Conservation (phyloP, 2,797 vertebrate species). For the Cirrhinus molitorella region DNA sequence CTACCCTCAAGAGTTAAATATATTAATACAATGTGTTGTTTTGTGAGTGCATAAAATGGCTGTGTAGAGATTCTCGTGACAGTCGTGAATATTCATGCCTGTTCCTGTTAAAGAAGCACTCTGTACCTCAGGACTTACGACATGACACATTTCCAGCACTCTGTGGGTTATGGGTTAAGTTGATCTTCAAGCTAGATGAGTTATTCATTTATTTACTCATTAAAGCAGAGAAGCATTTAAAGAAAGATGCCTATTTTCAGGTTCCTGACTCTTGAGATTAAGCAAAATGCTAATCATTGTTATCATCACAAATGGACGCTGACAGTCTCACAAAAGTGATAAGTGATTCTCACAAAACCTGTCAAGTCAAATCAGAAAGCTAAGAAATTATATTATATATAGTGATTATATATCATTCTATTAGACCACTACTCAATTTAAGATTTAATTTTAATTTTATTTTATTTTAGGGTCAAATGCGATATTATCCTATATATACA, state of each 20-base stretch:
- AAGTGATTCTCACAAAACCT: not conserved
- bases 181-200: constrained; percentile 17
- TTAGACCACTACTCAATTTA: too few relatives aligned
- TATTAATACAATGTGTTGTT: not conserved
- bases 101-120: constrained; percentile 1
- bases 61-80: not conserved
- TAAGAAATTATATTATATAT: not conserved
- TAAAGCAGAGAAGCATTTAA: not conserved
- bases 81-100: not conserved
- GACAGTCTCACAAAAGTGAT: not conserved
- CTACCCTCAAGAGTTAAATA: not conserved
- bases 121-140: not conserved
- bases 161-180: constrained; percentile 1
- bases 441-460: too few relatives aligned
- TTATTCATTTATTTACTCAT: not conserved
- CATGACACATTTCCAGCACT: constrained; percentile 11
- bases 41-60: not conserved
- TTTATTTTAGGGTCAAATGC: too few relatives aligned
- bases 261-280: not conserved
- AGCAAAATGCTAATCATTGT: not conserved
- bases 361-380: not conserved
- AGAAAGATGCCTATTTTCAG: not conserved
- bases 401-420: too few relatives aligned
- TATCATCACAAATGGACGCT: not conserved
- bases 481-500: too few relatives aligned